Conservation (phyloP, 1,140 invertebrate species). For the Drosophila tristis region DNA sequence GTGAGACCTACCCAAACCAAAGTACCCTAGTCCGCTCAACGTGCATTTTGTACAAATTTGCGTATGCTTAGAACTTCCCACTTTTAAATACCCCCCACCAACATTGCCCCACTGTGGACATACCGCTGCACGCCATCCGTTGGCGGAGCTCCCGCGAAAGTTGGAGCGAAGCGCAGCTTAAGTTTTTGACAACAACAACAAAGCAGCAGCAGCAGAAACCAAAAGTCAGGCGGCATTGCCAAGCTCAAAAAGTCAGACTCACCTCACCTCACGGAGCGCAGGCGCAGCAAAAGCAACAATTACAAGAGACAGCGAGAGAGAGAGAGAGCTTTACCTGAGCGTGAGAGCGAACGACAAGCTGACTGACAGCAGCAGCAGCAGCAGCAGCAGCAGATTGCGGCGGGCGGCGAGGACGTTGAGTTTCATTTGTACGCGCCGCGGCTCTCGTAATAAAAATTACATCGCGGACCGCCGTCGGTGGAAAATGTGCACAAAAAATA, state of each 20-base stretch:
- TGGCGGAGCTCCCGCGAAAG: slow-evolving; percentile 56
- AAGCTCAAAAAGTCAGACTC: slow-evolving; percentile 37
- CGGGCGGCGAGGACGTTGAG: slow-evolving; percentile 64
- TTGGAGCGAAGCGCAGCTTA: slow-evolving; percentile 63
- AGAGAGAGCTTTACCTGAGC: slow-evolving; percentile 40
- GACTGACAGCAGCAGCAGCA: slow-evolving; percentile 21
- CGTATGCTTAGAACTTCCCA: background rate
- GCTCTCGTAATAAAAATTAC: slow-evolving; percentile 77
- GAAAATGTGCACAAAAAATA: slow-evolving; percentile 63
- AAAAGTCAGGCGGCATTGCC: slow-evolving; percentile 51
- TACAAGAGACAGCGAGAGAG: slow-evolving; percentile 31
- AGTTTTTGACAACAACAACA: slow-evolving; percentile 33
- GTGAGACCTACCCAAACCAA: no score
- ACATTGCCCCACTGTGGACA: no score
- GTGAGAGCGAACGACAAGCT: slow-evolving; percentile 12
- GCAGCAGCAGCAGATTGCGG: slow-evolving; percentile 31
- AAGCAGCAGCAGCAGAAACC: slow-evolving; percentile 29
- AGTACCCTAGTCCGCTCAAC: background rate
- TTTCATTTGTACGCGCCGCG: slow-evolving; percentile 55
- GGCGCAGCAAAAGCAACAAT: slow-evolving; percentile 60
- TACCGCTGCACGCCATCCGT: no score
- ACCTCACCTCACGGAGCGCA: slow-evolving; percentile 29
- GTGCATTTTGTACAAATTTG: background rate
- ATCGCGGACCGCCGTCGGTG: slow-evolving; percentile 60
- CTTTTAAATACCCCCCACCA: background rate